Base-by-base conservation (phyloP, 2,113 vertebrate species). In the Centropristis striata region DNA sequence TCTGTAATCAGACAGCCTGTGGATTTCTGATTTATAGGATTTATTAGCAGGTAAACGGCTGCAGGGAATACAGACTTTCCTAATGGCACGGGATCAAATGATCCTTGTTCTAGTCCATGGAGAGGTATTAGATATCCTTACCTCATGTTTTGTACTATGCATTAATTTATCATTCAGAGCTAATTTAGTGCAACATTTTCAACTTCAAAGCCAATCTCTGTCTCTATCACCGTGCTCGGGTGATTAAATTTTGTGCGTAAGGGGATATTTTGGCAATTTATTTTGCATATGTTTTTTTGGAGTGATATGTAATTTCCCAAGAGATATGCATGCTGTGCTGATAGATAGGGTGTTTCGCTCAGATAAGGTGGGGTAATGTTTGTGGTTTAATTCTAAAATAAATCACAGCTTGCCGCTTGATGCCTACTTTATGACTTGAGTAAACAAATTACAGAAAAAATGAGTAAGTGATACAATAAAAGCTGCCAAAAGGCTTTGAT, bases 221-320 rank as follows among this genome's bases (percentile, higher is more conserved):
- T 71, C 67, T 79, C 16, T 5, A 63, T 84, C 46, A 37, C n/a
- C 5, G 13, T 71, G 46, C 51, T 78, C 69, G n/a, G 8, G 71
- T 74, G 76, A 83, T 83, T 71, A 60, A 20, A 67, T 75, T 81
- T 51, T 44, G 44, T 28, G 13, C 57, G 44, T 65, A 80, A 87
- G 49, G 61, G 27, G 54, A 85, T 85, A 81, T 85, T 80, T 64
- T 55, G 21, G 46, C 55, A 44, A 71, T 84, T 82, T 74, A 80
- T 84, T 87, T 79, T 72, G 28, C 60, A 47, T 81, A 86, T 41
- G 72, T 58, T 60, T 20, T 80, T 61, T 65, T 72, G 2, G 15
- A 51, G 16, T 20, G 23, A 79, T 79, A 59, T 76, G 42, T 71
- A 78, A 90, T 89, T 80, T 90, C 86, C 81, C 77, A 53, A 69